A percentile compares a stretch with the other conserved stretches of the same genome.
Conservation (phyloP, 2,113 vertebrate genomes). For the Nannobrachium achirus region DNA sequence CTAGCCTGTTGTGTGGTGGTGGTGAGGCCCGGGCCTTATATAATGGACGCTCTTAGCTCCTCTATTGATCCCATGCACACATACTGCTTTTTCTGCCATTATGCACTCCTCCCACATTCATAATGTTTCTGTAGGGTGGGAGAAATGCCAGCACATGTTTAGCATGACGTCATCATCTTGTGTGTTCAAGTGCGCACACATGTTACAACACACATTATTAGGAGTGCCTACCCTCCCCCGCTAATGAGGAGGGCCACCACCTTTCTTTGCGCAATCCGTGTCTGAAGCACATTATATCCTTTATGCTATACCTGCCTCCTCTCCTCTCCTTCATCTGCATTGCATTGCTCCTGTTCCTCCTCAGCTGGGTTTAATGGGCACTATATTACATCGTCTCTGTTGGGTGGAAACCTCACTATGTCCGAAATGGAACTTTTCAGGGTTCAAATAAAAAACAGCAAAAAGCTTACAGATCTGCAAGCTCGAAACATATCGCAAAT, state of each 20-base stretch:
- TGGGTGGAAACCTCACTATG: too few relatives aligned
- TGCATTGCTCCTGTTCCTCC: too few relatives aligned
- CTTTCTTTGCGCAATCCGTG: constrained; percentile 4
- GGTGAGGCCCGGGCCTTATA: constrained; percentile 31
- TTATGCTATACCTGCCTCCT: too few relatives aligned
- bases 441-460: too few relatives aligned
- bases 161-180: background rate
- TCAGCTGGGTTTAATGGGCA: too few relatives aligned
- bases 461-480: too few relatives aligned
- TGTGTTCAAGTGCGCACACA: background rate
- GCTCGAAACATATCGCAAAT: too few relatives aligned
- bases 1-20: constrained; percentile 35
- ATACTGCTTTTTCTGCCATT: constrained; percentile 44
- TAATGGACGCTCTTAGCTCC: constrained; percentile 63
- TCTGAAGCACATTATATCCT: background rate
- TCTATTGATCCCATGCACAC: constrained; percentile 60
- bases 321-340: too few relatives aligned
- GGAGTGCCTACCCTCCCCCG: too few relatives aligned
- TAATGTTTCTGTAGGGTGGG: constrained; percentile 31
- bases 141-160: constrained; percentile 23
- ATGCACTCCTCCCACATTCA: constrained; percentile 41
- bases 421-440: too few relatives aligned
- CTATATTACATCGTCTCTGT: too few relatives aligned
- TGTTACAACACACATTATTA: too few relatives aligned
- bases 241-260: background rate